Evolutionary conservation across 1,140 invertebrate species (phyloP).

Genomic region (Drosophila lacertosa): DNA sequence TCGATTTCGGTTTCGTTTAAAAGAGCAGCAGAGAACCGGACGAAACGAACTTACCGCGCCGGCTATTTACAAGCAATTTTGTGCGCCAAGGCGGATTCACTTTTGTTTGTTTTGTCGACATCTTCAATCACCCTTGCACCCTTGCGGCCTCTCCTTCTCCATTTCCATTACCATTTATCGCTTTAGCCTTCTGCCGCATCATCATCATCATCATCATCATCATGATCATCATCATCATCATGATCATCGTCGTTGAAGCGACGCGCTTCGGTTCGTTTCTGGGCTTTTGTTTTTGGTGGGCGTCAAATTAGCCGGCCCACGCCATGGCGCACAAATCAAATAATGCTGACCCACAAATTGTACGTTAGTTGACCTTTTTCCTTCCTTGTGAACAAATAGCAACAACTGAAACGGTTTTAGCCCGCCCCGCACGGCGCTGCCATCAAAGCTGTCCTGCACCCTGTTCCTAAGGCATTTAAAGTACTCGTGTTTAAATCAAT

Average conservation of each 20-base stretch:
- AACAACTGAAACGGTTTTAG: constrained; percentile 3
- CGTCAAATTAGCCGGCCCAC: constrained; percentile 76
- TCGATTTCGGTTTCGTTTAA: constrained; percentile 73
- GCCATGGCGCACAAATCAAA: constrained; percentile 77
- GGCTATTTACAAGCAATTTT: constrained; percentile 75
- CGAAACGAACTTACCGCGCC: constrained; percentile 47
- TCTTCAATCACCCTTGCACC: not conserved
- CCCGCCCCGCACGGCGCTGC: constrained; percentile 3
- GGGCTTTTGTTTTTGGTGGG: constrained; percentile 57
- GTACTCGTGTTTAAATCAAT: constrained; percentile 79
- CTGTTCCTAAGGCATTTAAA: constrained; percentile 11
- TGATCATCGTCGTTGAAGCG: constrained; percentile 18
- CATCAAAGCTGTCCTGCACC: not conserved
- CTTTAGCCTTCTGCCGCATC: constrained; percentile 23
- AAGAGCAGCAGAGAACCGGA: constrained; percentile 59
- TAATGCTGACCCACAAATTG: constrained; percentile 82
- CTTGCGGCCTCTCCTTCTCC: too few species aligned
- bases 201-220: constrained; percentile 11
- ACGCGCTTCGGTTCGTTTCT: constrained; percentile 38
- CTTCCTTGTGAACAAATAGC: constrained; percentile 44
- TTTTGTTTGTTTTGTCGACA: constrained; percentile 68
- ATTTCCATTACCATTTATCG: not conserved
- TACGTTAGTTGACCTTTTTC: constrained; percentile 78
- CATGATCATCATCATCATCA: constrained; percentile 12
- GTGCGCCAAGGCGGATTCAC: constrained; percentile 75